phyloP scores from a whole-genome alignment of 2,113 vertebrate genomes.

The Sardina pilchardus region DNA sequence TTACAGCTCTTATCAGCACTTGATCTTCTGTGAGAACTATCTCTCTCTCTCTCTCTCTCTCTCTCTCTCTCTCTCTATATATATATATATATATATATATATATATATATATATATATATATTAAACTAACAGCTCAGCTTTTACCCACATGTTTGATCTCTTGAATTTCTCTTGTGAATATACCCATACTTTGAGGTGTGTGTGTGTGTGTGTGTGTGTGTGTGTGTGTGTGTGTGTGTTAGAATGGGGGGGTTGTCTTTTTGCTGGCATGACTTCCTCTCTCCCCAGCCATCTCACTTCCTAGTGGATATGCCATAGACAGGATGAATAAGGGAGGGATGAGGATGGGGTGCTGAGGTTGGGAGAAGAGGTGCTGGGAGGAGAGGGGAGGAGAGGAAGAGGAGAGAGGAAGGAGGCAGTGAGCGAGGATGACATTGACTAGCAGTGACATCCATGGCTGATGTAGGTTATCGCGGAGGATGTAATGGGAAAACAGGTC shows the following conservation, averaged over 20 bases:
- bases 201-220: background rate
- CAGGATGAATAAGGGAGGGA: background rate
- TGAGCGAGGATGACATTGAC: background rate
- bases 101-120: no score
- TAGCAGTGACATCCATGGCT: background rate
- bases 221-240: background rate
- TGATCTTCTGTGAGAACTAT: no score
- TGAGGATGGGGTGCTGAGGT: background rate
- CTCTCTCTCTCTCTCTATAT: no score
- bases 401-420: background rate
- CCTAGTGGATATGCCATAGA: no score
- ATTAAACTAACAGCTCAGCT: no score
- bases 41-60: no score
- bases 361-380: background rate
- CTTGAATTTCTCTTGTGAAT: no score
- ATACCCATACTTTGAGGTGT: background rate
- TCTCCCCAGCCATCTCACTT: background rate
- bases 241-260: no score
- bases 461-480: background rate
- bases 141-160: no score
- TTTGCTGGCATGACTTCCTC: background rate
- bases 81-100: no score
- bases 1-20: no score
- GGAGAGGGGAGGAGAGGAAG: no score
- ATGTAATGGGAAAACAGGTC: background rate